Evolutionary conservation across 2,113 vertebrate genomes (phyloP), one percentile per base, ranked within the genome.

Genomic region (Balaeniceps rex): DNA sequence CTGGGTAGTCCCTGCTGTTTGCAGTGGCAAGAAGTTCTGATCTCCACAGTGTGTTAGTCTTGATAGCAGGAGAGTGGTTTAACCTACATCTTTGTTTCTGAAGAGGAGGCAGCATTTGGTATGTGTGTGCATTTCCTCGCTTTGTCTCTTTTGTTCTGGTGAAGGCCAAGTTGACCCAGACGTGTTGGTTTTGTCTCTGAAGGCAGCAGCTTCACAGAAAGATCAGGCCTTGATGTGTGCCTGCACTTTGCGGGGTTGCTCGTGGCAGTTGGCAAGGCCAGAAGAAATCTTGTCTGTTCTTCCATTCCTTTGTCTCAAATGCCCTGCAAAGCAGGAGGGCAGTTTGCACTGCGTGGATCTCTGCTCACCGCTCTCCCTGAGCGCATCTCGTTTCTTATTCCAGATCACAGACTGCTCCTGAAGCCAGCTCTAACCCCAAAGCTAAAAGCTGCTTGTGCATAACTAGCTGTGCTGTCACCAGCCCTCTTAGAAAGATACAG

Each of bases 141-240:
- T 90, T 80, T 29, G 33, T 96, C 66, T 93, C 54, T 54, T 94
- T 90, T 96, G 82, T 82, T 96, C 80, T 72, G 42, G 34, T 76
- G 78, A 86, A 94, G 93, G 75, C 93, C 87, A 83, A 2, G 84
- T 31, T 94, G 94, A 94, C 94, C 89, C 89, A 90, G 87, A 90
- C 49, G 2, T 52, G 88, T 71, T 9, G 1, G 44, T 40, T 97
- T 83, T 83, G 78, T 94, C 94, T 91, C 85, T 76, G 60, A 93
- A 83, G 90, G 90, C 85, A 87, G 89, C 4, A 0, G 52, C 76
- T 94, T 94, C 89, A 84, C 64, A 83, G 58, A 65, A 63, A 12
- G 51, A 85, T 87, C 70, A 69, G 90, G 47, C 90, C 87, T 93
- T 85, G 72, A 80, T 88, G 70, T 57, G 44, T 76, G 36, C 61